Percentiles rank a stretch among this genome's conserved stretches.
phyloP scores from a whole-genome alignment of 2,113 vertebrate genomes.

The Upupa epops region DNA sequence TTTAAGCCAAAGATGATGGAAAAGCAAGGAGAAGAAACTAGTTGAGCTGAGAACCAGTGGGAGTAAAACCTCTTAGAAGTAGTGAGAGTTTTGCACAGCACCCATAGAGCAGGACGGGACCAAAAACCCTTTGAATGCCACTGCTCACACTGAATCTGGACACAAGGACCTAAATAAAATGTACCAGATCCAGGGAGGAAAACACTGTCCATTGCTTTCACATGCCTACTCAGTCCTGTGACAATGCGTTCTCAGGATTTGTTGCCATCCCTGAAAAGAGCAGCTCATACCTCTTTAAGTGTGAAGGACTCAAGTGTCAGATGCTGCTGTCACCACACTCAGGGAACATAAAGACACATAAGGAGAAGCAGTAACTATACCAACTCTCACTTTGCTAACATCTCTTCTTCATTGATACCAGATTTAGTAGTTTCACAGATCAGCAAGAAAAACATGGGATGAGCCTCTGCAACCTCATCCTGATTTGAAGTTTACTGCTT shows the following conservation, averaged over 20 bases:
- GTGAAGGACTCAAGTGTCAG: background rate
- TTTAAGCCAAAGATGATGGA: background rate
- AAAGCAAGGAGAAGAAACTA: background rate
- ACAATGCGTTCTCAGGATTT: rapidly evolving
- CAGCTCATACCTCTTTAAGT: background rate
- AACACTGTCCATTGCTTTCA: background rate
- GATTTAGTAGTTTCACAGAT: background rate
- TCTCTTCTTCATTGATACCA: background rate
- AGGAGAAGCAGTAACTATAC: background rate
- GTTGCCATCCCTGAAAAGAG: background rate
- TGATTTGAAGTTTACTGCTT: background rate
- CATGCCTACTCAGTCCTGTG: rapidly evolving
- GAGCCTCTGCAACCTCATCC: background rate
- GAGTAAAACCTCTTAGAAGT: background rate
- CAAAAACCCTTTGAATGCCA: background rate
- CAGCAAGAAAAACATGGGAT: background rate
- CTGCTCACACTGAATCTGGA: background rate
- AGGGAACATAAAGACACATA: background rate
- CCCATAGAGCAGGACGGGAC: background rate
- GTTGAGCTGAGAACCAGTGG: rapidly evolving
- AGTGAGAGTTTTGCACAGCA: background rate
- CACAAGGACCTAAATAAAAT: background rate
- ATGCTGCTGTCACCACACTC: background rate
- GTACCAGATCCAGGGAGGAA: background rate
- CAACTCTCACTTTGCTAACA: background rate